Conservation (phyloP, 1,140 invertebrate genomes). For the Pomacea maculata region DNA sequence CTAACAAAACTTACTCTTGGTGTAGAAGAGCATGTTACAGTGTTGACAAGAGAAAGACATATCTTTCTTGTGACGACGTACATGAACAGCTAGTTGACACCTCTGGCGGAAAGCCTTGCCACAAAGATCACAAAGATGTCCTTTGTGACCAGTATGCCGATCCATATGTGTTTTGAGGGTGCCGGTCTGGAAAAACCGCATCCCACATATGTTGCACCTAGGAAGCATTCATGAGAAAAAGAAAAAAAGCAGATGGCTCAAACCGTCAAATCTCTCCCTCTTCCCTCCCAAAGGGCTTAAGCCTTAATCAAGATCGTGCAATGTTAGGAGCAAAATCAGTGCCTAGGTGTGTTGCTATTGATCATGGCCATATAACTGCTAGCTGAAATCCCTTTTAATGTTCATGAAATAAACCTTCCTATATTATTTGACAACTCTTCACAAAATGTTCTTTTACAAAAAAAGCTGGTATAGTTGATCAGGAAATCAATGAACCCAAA, state of each 20-base stretch:
- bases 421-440: not conserved
- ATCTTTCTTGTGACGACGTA: conserved; percentile 62
- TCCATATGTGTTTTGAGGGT: conserved; percentile 66
- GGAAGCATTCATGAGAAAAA: conserved; percentile 18
- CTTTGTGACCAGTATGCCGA: conserved; percentile 62
- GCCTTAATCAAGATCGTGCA: not conserved
- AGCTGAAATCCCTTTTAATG: too few relatives aligned
- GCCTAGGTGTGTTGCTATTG: too few relatives aligned
- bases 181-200: conserved; percentile 63
- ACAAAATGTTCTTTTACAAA: not conserved
- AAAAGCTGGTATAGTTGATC: too few relatives aligned
- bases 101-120: conserved; percentile 67
- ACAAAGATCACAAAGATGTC: conserved; percentile 65
- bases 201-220: conserved; percentile 64
- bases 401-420: not conserved
- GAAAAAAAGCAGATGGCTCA: not conserved
- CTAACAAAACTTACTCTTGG: conserved; percentile 55
- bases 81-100: conserved; percentile 64
- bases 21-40: conserved; percentile 62
- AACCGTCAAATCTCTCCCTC: not conserved
- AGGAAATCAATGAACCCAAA: not conserved
- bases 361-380: too few relatives aligned
- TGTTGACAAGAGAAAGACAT: conserved; percentile 58
- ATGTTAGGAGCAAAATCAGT: too few relatives aligned
- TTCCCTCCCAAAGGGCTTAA: not conserved